These are phyloP conservation scores for Drosophila pseudotalamancana DNA, from an alignment of 2,888 invertebrate genomes.

Conservation along the genomic window DNA sequence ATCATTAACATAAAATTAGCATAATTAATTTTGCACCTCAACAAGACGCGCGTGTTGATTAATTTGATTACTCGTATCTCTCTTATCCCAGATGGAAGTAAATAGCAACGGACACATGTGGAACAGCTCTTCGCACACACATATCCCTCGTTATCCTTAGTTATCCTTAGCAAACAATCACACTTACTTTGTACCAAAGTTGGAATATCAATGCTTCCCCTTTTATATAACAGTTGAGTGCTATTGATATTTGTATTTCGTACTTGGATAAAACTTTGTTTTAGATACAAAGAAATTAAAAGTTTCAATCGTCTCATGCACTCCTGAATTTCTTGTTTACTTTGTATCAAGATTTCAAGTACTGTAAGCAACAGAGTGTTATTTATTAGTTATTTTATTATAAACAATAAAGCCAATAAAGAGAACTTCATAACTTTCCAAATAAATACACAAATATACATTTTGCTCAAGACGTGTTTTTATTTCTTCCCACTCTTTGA, in stretches of 20 bases:
- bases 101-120: conserved; percentile 13
- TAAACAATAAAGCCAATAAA: background rate
- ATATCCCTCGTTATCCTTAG: too few species aligned
- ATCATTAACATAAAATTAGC: conserved; percentile 67
- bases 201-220: conserved; percentile 1
- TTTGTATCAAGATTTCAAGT: too few species aligned
- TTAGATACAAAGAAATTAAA: background rate
- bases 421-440: too few species aligned
- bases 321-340: too few species aligned
- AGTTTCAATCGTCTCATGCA: too few species aligned
- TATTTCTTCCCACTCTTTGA: background rate
- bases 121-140: conserved; percentile 23
- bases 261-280: conserved; percentile 13
- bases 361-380: background rate
- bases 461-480: background rate
- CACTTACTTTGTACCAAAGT: conserved; percentile 13
- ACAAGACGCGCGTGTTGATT: conserved; percentile 28
- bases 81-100: conserved; percentile 11
- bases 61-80: conserved; percentile 36
- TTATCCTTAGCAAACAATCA: conserved; percentile 5
- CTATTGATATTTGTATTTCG: too few species aligned
- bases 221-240: background rate
- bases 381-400: too few species aligned
- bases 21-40: conserved; percentile 67
- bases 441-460: background rate